These are phyloP conservation scores for Pogonocichla stellata DNA, from an alignment of 2,113 vertebrate genomes.

Conservation along the genomic window DNA sequence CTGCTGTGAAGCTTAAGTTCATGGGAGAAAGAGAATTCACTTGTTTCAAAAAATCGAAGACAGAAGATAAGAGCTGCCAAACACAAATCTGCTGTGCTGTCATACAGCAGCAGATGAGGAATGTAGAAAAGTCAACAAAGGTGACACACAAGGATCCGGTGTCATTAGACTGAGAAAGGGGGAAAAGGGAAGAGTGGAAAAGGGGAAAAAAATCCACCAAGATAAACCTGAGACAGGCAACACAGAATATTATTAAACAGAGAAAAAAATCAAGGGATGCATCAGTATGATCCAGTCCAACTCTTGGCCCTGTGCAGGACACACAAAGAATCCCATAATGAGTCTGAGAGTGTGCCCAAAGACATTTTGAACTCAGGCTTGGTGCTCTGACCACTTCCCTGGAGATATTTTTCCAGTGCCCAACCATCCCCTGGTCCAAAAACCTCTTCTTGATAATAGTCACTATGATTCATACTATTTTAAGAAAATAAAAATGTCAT, in stretches of 20 bases:
- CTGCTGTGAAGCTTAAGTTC: not conserved
- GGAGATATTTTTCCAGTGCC: not conserved
- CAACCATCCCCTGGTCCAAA: not conserved
- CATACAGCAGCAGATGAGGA: not conserved
- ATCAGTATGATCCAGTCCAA: not conserved
- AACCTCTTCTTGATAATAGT: not conserved
- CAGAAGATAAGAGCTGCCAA: not conserved
- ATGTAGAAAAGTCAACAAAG: not conserved
- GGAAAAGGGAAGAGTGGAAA: not conserved
- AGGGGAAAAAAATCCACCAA: rapidly evolving
- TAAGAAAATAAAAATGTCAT: not conserved
- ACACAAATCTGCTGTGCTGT: not conserved
- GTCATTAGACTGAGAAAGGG: not conserved
- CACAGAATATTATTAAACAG: not conserved
- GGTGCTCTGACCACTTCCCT: not conserved
- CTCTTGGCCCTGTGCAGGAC: not conserved
- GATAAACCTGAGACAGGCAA: not conserved
- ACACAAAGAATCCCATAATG: rapidly evolving
- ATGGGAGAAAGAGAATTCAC: not conserved
- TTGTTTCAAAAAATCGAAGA: not conserved
- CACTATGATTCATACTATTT: not conserved
- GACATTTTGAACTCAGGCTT: not conserved
- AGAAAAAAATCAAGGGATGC: not conserved
- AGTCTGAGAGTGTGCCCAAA: not conserved
- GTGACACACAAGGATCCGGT: not conserved